Evolutionary conservation across 2,113 vertebrate genomes (phyloP), one percentile per base, ranked within the genome.

Genomic region (Odontophorus gujanensis): DNA sequence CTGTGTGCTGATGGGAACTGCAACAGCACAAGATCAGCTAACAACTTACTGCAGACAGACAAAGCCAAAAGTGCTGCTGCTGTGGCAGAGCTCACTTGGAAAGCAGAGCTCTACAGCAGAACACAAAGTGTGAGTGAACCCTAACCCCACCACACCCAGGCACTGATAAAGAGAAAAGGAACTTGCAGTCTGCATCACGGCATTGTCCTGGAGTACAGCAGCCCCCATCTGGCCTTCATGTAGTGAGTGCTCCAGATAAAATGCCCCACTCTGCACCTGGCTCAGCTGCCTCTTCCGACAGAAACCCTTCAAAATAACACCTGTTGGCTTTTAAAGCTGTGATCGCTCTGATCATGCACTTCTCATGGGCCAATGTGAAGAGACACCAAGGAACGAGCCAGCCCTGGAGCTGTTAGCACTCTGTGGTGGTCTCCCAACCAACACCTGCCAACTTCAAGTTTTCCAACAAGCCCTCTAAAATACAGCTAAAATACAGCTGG

Each of bases 261-360:
- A 81, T 20, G 72, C 28, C 45, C 48, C 81, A 51, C 13, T 45
- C 83, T 69, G 32, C n/a, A 58, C 53, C 5, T 69, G 87, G 71
- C 34, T 71, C 81, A 71, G 78, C 50, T 92, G 91, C 75, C 81
- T 71, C 73, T 78, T 55, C 63, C 67, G 40, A 30, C 4, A 67
- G 79, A 62, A 91, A 53, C 59, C 8, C 81, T 38, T 55, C 78
- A 59, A 55, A 71, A 51, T 16, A 55, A 59, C 92, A 82, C 68
- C 71, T 69, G 79, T 57, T 93, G 81, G 59, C 81, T 91, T 83
- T 82, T 43, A 24, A 87, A 77, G 71, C 48, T 40, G 1, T n/a
- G 81, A 87, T 65, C 5, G 1, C 51, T 61, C 32, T 38, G 25
- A 69, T 40, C 8, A 1, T 5, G 47, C 21, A 61, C 4, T 65